Evolutionary conservation across 2,797 vertebrate species (phyloP), one percentile per base, ranked within the genome.

Genomic region (Miopithecus talapoin): DNA sequence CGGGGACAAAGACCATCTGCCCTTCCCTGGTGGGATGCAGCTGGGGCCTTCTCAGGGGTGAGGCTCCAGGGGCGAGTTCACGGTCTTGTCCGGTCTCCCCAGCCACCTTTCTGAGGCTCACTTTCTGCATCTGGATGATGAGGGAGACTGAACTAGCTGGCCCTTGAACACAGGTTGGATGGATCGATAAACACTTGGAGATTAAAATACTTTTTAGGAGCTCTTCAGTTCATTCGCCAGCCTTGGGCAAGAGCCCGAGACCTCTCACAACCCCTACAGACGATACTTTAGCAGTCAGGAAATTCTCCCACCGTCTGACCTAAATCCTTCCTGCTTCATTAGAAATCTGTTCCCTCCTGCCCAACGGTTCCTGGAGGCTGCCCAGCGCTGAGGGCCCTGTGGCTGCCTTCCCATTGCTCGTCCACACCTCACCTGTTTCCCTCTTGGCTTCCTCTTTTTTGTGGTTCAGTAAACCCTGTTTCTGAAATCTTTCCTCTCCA

Each of bases 271-370:
- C 96, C 88, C 97, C 93, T 76, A 55, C 72, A 78, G 94, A 76
- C 7, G 30, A 64, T 48, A 64, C 76, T 88, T 93, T 1, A 70
- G 64, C 84, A 85, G 93, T 75, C 93, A 94, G 96, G 97, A 97
- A 97, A 94, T 89, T 95, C 95, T 95, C 93, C 94, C 85, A 87
- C 61, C 8, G 48, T 92, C 96, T 97, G 97, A 97, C 95, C 95
- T 78, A 97, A 97, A 94, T 92, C 94, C 93, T 97, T 97, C 94
- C 95, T 89, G 97, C 89, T 83, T 92, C 87, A 72, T 57, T 85
- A 79, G 83, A 57, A 94, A 87, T 64, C 89, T 24, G 72, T n/a
- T 91, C 79, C 61, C 81, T 87, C 36, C 76, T 43, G 46, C 84
- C 86, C 79, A 26, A 87, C 0, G 0, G 78, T 79, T 93, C 70